phyloP scores from a whole-genome alignment of 2,797 vertebrate species.

The Craterocephalus amniculus region DNA sequence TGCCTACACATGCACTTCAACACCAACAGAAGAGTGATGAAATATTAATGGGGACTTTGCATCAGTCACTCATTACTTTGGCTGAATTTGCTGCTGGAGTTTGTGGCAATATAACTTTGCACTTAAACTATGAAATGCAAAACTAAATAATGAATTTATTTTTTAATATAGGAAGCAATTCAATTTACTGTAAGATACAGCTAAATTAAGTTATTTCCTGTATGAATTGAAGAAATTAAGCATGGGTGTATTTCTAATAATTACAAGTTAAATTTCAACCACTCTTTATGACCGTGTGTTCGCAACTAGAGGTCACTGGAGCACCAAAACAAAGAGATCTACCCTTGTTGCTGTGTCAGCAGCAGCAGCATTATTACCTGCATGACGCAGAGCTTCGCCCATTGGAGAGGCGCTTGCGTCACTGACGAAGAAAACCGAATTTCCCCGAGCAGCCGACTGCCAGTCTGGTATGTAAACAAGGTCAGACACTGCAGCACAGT shows the following conservation, averaged over 20 bases:
- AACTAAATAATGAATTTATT: not conserved
- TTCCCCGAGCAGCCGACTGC: conserved; percentile 47
- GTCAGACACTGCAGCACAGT: conserved; percentile 78
- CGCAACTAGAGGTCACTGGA: not conserved
- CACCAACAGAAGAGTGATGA: not conserved
- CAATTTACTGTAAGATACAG: not conserved
- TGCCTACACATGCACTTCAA: not conserved
- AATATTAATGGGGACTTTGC: not conserved
- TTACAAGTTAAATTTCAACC: too few relatives aligned
- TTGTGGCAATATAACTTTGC: not conserved
- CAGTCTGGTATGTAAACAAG: conserved; percentile 80
- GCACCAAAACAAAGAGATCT: not conserved
- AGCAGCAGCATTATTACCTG: conserved; percentile 37
- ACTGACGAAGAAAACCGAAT: conserved; percentile 71
- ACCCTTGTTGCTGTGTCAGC: not conserved
- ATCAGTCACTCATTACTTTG: not conserved
- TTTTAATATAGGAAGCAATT: not conserved
- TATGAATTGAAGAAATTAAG: not conserved
- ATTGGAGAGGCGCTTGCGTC: conserved; percentile 31
- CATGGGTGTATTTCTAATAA: too few relatives aligned
- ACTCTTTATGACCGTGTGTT: too few relatives aligned
- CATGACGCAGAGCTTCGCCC: conserved; percentile 38
- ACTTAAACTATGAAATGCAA: not conserved
- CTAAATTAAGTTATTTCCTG: not conserved
- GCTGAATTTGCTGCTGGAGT: not conserved